Evolutionary conservation across 2,888 invertebrate species (phyloP), one percentile per base, ranked within the genome.

Genomic region (Strigamia crassipes): DNA sequence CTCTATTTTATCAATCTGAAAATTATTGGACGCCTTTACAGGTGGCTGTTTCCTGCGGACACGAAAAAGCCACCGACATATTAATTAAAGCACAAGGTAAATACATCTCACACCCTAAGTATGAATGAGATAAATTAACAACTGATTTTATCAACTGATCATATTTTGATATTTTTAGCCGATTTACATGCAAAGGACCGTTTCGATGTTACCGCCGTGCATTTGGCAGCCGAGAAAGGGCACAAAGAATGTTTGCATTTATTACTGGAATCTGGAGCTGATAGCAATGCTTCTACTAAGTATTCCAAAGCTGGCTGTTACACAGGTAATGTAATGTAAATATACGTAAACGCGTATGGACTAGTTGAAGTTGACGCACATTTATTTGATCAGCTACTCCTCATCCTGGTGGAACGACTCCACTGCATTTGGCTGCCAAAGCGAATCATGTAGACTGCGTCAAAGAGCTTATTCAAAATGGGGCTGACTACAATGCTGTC

Each of bases 401-500:
- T 6, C 86, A 87, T 82, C 84, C 85, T 51, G 87, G 87, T 6
- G 87, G 87, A 2, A 87, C 87, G 21, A 87, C 87, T 6, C 86
- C 87, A 1, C 85, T 87, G 12, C 87, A 87, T 82, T 84, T 87
- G 23, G 87, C 87, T 15, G 86, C 87, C 6, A 82, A 83, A 2
- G 85, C 86, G 79, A 86, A 86, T 84, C 86, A 87, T 83, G 81
- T 85, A 0, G 84, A 84, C 31, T 87, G 87, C 85, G 86, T 87
- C 0, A 85, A 84, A 51, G 85, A 86, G 80, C 85, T 87, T 38
- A 87, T 87, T 78, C 86, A 86, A 84, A 85, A 86, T 84, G 87
- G 87, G 1, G 87, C 87, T 2, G 87, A 87, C 83, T 87, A 87
- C 83, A 87, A 87, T 84, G 86, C 86, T 23, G 86, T 86, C 10